Percentiles rank a stretch among this genome's conserved stretches.
These are phyloP conservation scores for Montipora efflorescens DNA, from an alignment of 64 coral and sea anemone genomes.

Conservation along the genomic window DNA sequence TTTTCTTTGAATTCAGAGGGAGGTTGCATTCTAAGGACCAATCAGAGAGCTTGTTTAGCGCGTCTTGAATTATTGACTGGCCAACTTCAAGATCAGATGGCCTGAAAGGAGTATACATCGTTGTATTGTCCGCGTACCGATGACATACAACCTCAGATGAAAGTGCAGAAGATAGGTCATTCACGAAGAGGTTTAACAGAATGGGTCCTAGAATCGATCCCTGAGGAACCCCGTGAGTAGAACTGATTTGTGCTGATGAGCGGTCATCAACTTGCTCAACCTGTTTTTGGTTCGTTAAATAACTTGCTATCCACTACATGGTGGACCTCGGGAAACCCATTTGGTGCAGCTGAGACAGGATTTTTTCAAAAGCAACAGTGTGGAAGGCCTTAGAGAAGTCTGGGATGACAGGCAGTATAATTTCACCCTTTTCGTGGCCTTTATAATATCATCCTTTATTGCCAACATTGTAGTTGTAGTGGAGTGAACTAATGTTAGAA, in stretches of 20 bases:
- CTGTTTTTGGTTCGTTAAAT: not conserved
- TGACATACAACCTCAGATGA: not conserved
- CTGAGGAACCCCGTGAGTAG: not conserved
- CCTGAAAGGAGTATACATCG: not conserved
- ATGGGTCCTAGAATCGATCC: conserved; percentile 33
- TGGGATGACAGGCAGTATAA: not conserved
- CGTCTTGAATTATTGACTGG: conserved; percentile 7
- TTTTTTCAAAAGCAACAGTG: not conserved
- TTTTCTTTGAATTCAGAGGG: conserved; percentile 33
- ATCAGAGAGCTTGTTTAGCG: conserved; percentile 8
- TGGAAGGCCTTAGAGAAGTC: conserved; percentile 3
- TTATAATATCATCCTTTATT: too few relatives aligned
- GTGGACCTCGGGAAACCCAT: not conserved
- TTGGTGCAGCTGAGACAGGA: conserved; percentile 5
- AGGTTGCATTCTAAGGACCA: conserved; percentile 26
- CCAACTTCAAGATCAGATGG: not conserved
- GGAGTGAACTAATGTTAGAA: too few relatives aligned
- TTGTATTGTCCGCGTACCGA: conserved; percentile 45
- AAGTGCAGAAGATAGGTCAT: conserved; percentile 26
- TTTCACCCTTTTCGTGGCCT: not conserved
- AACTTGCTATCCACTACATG: conserved; percentile 5
- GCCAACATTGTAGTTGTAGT: too few relatives aligned
- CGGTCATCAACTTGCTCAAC: conserved; percentile 45
- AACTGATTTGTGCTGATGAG: not conserved
- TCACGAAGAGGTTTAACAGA: conserved; percentile 25